phyloP scores from a whole-genome alignment of 2,797 vertebrate genomes.

The Glossophaga mutica region DNA sequence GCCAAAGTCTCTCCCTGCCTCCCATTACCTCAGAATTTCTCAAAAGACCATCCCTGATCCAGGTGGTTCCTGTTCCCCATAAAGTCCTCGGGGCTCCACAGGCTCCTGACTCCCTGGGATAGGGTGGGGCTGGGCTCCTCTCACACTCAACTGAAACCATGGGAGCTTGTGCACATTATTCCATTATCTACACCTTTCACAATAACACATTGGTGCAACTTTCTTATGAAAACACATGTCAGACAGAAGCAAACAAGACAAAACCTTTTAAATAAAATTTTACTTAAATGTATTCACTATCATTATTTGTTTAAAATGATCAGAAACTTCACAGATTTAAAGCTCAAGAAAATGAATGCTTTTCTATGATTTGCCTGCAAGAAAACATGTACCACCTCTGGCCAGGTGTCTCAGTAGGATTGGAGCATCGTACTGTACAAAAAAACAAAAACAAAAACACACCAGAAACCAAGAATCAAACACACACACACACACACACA shows the following conservation, averaged over 20 bases:
- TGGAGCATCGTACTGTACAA: not conserved
- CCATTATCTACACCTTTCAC: not conserved
- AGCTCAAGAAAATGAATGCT: not conserved
- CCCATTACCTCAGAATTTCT: not conserved
- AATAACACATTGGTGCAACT: not conserved
- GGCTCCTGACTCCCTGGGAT: not conserved
- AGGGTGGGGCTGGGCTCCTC: not conserved
- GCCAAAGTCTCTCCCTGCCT: no score
- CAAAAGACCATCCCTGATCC: not conserved
- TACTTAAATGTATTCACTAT: not conserved
- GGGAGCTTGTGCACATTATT: not conserved
- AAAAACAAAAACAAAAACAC: not conserved
- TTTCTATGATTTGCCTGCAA: not conserved
- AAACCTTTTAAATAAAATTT: not conserved
- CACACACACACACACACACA: not conserved
- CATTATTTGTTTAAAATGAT: not conserved
- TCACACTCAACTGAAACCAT: fast-evolving
- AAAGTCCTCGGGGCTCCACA: not conserved
- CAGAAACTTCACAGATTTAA: not conserved
- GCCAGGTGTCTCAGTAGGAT: not conserved
- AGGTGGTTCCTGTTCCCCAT: not conserved
- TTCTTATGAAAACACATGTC: not conserved
- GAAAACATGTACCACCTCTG: not conserved
- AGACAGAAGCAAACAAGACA: not conserved
- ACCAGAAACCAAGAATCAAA: not conserved